Evolutionary conservation across 2,797 vertebrate species (phyloP).

Genomic region (Galagoides demidoff): DNA sequence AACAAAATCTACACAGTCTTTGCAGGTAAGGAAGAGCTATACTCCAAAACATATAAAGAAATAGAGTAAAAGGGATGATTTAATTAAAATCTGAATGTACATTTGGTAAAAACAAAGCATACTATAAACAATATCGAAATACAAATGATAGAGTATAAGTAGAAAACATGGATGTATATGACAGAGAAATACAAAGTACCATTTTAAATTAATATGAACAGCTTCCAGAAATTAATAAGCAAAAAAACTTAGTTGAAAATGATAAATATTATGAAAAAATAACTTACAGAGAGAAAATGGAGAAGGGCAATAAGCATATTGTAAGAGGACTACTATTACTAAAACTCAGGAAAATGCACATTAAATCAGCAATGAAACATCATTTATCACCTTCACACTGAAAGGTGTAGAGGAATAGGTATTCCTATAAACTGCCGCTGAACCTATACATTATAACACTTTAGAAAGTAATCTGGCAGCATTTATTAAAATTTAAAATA

Average conservation of each 20-base stretch:
- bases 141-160: background rate
- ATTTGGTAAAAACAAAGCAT: background rate
- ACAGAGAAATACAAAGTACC: background rate
- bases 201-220: conserved; percentile 12
- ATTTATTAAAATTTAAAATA: conserved; percentile 32
- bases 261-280: background rate
- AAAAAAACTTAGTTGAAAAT: background rate
- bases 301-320: background rate
- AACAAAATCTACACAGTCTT: background rate
- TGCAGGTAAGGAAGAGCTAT: background rate
- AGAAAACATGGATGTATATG: background rate
- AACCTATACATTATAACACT: background rate
- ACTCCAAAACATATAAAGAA: background rate
- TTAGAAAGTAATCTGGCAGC: background rate
- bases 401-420: background rate
- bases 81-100: background rate
- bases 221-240: background rate
- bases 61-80: background rate
- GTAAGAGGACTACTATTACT: background rate
- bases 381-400: background rate
- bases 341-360: background rate
- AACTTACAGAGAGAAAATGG: background rate
- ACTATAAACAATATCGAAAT: background rate
- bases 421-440: background rate
- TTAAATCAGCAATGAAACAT: background rate